Conservation (phyloP, 2,797 vertebrate species). For the Malacoraja senta region DNA sequence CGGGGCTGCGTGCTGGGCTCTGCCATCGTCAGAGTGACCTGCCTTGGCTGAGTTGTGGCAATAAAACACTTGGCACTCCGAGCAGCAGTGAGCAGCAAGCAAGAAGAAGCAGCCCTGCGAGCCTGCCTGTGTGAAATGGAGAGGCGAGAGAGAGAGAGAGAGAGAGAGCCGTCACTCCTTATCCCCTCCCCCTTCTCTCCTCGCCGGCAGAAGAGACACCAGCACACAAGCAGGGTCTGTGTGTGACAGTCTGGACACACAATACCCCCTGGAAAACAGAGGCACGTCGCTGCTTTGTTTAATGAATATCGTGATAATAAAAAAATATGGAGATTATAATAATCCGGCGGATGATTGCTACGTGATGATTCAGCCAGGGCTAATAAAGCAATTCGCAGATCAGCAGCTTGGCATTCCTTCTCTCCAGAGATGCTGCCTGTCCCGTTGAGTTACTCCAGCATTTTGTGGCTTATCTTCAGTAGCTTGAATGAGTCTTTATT, state of each 20-base stretch:
- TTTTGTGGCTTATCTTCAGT: background rate
- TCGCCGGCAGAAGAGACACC: slow-evolving; percentile 24
- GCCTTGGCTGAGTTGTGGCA: background rate
- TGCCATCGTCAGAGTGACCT: slow-evolving; percentile 45
- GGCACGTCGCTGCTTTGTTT: background rate
- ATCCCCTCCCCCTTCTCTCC: background rate
- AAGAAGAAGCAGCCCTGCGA: background rate
- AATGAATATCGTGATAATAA: background rate
- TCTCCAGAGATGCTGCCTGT: too few relatives aligned
- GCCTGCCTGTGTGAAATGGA: background rate
- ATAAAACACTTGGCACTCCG: background rate
- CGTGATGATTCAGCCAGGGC: background rate
- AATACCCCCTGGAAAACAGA: background rate
- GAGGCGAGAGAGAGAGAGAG: background rate
- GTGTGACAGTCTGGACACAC: slow-evolving; percentile 8
- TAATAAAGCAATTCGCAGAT: background rate
- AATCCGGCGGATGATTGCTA: background rate
- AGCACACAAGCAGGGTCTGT: background rate
- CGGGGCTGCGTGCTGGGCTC: slow-evolving; percentile 69
- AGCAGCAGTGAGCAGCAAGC: background rate
- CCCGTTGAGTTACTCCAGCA: too few relatives aligned
- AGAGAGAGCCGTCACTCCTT: background rate
- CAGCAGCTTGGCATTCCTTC: too few relatives aligned
- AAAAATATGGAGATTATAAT: background rate
- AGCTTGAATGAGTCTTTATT: background rate